Evolutionary conservation across 1,140 invertebrate genomes (phyloP), one percentile per base, ranked within the genome.

Genomic region (Pantala flavescens): DNA sequence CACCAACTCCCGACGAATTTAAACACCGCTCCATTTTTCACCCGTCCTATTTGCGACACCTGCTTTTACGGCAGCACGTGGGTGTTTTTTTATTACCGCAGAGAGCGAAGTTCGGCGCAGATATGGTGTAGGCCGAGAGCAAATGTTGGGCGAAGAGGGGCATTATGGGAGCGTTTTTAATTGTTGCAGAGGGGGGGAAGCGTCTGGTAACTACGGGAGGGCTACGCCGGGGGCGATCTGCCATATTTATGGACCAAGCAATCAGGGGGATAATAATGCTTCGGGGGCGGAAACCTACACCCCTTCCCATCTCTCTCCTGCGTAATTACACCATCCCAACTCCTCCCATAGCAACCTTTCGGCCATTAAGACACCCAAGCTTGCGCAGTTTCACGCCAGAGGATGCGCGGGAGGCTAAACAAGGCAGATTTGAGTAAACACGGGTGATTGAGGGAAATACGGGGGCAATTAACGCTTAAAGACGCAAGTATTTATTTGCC

Each of bases 101-200:
- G 49, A 14, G 49, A 63, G n/a, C 16, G 12, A 21, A 63, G 49
- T 21, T 21, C 49, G 12, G 49, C 49, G 49, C 49, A 36, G 28
- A 36, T 36, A 36, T 36, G 28, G 28, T 36, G 28, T 36, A 36
- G 28, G 2, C 28, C 9, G 28, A 36, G 28, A 36, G 28, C 28
- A 63, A 63, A 63, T 63, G 49, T 63, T 63, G 14, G 12, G n/a
- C 49, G 49, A 63, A 63, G 49, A 21, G 49, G n/a, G 49, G 49
- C 49, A 63, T 63, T 21, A 63, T 63, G 49, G 49, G 49, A 63
- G 16, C 49, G 49, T 63, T 63, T n/a, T 63, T 63, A 63, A 63
- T 63, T 63, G 49, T 63, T 63, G 49, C 49, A 19, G 14, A 63
- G 3, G 49, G 43, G 16, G 49, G 49, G n/a, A 19, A 21, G 49